Evolutionary conservation across 1,140 invertebrate species (phyloP).

Genomic region (Cherax quadricarinatus): DNA sequence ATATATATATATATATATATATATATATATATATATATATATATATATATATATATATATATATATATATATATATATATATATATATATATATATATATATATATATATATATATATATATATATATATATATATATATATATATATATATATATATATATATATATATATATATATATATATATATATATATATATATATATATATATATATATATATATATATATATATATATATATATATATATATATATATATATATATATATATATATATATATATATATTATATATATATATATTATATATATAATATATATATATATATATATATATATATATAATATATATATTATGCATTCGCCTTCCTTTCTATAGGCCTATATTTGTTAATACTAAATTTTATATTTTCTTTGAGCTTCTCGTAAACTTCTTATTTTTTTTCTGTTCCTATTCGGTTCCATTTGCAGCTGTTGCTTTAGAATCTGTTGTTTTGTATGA

Average conservation of each 20-base stretch:
- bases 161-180: conserved; percentile 30
- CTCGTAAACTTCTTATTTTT: too few species aligned
- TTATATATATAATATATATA: conserved; percentile 41
- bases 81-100: conserved; percentile 49
- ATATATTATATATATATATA: not conserved
- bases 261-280: conserved; percentile 13
- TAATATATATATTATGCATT: conserved; percentile 3
- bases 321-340: not conserved
- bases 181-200: conserved; percentile 37
- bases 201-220: conserved; percentile 37
- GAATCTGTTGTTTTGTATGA: too few species aligned
- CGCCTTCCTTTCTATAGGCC: too few species aligned
- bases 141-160: not conserved
- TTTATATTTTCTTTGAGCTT: not conserved
- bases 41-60: conserved; percentile 30
- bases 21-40: conserved; percentile 26
- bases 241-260: conserved; percentile 15
- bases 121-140: conserved; percentile 6
- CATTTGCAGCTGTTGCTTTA: too few species aligned
- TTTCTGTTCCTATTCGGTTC: too few species aligned
- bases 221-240: conserved; percentile 49
- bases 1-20: conserved; percentile 25
- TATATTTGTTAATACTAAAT: not conserved
- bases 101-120: conserved; percentile 38
- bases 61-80: conserved; percentile 37